Evolutionary conservation across 2,888 invertebrate species (phyloP), one percentile per base, ranked within the genome.

Genomic region (Marronus borbonicus): DNA sequence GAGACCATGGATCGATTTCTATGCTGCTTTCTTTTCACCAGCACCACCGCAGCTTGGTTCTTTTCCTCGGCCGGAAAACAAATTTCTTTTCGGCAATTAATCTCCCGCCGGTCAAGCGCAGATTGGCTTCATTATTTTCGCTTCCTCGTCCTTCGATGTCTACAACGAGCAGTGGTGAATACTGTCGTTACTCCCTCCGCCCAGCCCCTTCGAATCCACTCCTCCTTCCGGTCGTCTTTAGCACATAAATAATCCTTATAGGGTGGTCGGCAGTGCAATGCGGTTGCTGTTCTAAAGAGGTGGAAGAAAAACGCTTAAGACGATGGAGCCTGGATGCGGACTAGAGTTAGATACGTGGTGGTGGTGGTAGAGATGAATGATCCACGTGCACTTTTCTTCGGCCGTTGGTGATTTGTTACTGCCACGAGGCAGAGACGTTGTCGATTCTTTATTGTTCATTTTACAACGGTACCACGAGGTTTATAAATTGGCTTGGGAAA

Each of bases 61-160:
- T 66, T 66, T 24, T 68, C 49, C 49, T 14, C 20, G 14, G 68
- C 60, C 52, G 65, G 76, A 79, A 80, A 80, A 78, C 80, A 78
- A 78, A 80, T 79, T 80, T 79, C 75, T 77, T 78, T 69, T 77
- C 62, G 60, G 78, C 79, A 79, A 80, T 80, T 80, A 80, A 80
- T 80, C 80, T 80, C 78, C 66, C 62, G 50, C 76, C 77, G 79
- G 80, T 80, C 80, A 80, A 79, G 79, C 78, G 76, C 80, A 80
- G 80, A 70, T 79, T 78, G 78, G 66, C 69, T 66, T 78, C 79
- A 80, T 80, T 78, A 79, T 79, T 79, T 78, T 64, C 55, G 20
- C 55, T 20, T 58, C 20, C 55, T 20, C 20, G 20, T 58, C 55
- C 55, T 17, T 20, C 17, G 17, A 17, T 17, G 55, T 52, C 52